Percentiles rank a stretch among this genome's conserved stretches.
Evolutionary conservation across 2,113 vertebrate genomes (phyloP).

Genomic region (Syngnathus scovelli): DNA sequence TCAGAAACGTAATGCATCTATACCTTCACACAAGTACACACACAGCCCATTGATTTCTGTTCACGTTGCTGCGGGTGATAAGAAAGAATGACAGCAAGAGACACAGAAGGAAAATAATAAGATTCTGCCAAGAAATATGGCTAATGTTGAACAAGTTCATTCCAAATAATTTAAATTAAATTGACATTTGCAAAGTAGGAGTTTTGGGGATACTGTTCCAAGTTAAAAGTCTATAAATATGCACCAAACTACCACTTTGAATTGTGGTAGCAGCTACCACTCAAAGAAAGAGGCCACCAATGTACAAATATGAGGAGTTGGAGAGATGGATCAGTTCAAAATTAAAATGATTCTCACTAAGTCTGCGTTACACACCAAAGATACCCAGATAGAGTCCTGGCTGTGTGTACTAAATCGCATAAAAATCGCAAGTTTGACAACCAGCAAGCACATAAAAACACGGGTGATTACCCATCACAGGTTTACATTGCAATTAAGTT

Average conservation of each 20-base stretch:
- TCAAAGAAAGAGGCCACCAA: too few relatives aligned
- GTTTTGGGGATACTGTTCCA: too few relatives aligned
- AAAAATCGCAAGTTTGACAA: background rate
- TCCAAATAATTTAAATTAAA: background rate
- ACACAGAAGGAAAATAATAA: background rate
- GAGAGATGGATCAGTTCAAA: background rate
- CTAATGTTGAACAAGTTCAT: background rate
- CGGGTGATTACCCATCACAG: too few relatives aligned
- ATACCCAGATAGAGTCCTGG: background rate
- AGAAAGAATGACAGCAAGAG: constrained; percentile 18
- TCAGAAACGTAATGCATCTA: background rate
- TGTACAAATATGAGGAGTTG: background rate
- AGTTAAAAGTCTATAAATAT: too few relatives aligned
- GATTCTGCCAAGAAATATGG: background rate
- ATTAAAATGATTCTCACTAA: background rate
- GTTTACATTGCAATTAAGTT: too few relatives aligned
- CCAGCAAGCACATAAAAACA: background rate
- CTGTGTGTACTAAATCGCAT: background rate
- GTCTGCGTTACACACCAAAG: background rate
- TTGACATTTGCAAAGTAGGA: background rate
- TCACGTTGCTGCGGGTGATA: constrained; percentile 24
- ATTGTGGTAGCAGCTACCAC: background rate
- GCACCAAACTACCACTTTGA: background rate
- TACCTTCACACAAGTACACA: constrained; percentile 8
- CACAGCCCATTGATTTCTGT: constrained; percentile 9